Conservation (phyloP, 2,888 invertebrate species). For the Hypercompe scribonia region DNA sequence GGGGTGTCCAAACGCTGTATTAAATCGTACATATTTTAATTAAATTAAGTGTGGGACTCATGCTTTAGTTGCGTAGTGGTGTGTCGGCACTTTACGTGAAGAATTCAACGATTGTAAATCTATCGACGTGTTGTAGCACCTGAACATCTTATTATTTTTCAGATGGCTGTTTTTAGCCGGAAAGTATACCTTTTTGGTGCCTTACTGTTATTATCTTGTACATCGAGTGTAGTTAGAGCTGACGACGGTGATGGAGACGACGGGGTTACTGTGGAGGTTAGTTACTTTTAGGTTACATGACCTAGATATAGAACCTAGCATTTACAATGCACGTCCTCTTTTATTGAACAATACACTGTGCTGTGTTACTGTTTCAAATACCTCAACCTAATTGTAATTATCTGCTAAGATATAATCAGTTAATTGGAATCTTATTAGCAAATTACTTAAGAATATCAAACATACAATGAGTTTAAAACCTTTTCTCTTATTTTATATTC, state of each 20-base stretch:
- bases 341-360: not conserved
- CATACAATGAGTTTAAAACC: not conserved
- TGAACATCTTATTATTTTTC: slow-evolving; percentile 56
- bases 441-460: not conserved
- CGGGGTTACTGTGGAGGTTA: slow-evolving; percentile 79
- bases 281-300: slow-evolving; percentile 62
- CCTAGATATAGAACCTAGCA: slow-evolving; percentile 46
- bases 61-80: slow-evolving; percentile 25
- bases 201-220: slow-evolving; percentile 66
- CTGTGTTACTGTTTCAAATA: not conserved
- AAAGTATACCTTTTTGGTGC: slow-evolving; percentile 65
- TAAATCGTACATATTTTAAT: slow-evolving; percentile 44
- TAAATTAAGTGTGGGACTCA: slow-evolving; percentile 40
- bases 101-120: slow-evolving; percentile 21
- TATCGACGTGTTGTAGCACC: slow-evolving; percentile 39
- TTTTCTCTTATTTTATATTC: not conserved
- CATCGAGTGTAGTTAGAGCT: slow-evolving; percentile 55
- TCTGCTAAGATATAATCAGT: slow-evolving; percentile 1
- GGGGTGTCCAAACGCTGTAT: slow-evolving; percentile 29
- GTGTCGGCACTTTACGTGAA: slow-evolving; percentile 22
- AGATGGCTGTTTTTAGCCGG: slow-evolving; percentile 76
- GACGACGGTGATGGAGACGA: slow-evolving; percentile 68
- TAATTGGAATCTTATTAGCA: not conserved
- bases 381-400: slow-evolving; percentile 7
- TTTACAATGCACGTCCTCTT: not conserved